phyloP scores from a whole-genome alignment of 2,888 invertebrate genomes.

The Pristionchus mayeri region DNA sequence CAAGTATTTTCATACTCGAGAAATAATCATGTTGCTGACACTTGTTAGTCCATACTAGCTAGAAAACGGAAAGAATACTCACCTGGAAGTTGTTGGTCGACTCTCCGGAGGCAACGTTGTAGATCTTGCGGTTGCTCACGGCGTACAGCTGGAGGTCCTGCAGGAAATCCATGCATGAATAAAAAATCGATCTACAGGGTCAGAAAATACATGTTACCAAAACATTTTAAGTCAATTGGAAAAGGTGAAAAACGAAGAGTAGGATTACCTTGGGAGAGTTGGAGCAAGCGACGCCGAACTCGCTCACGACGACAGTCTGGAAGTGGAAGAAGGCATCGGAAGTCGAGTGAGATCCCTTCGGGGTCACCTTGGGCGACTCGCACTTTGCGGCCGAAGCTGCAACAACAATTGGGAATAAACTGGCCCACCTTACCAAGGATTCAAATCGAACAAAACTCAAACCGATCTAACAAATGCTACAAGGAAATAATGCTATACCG shows the following conservation, averaged over 20 bases:
- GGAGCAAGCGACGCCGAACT: slow-evolving; percentile 88
- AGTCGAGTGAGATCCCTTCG: slow-evolving; percentile 88
- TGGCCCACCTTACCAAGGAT: not conserved
- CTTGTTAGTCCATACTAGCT: no score
- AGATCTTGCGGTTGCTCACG: slow-evolving; percentile 88
- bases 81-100: slow-evolving; percentile 85
- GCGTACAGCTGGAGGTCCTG: slow-evolving; percentile 87
- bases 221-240: no score
- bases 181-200: no score
- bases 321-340: slow-evolving; percentile 92
- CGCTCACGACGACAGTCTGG: slow-evolving; percentile 88
- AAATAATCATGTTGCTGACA: no score
- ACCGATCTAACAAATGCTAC: not conserved
- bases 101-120: slow-evolving; percentile 87
- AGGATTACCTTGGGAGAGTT: slow-evolving; percentile 78
- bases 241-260: not conserved
- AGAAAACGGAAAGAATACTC: no score
- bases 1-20: no score
- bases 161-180: slow-evolving; percentile 55
- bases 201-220: no score
- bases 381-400: slow-evolving; percentile 74
- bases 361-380: slow-evolving; percentile 78
- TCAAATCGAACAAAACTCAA: not conserved
- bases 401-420: not conserved
- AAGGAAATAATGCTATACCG: not conserved